Evolutionary conservation across 2,797 vertebrate genomes (phyloP).

Genomic region (Rhinoraja longicauda): DNA sequence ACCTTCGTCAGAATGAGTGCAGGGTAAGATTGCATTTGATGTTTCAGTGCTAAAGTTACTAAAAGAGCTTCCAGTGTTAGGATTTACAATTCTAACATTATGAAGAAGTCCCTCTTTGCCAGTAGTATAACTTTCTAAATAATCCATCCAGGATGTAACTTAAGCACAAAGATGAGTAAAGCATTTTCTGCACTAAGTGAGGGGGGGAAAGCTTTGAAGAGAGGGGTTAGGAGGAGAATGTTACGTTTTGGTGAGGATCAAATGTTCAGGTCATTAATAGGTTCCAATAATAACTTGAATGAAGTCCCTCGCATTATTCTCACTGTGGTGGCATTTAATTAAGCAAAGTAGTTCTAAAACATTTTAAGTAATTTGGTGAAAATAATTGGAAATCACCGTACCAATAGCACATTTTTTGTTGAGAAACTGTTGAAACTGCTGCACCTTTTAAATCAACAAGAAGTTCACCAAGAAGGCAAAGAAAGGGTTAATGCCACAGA

Average conservation of each 20-base stretch:
- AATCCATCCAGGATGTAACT: too few species aligned
- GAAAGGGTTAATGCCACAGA: not conserved
- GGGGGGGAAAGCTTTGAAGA: too few species aligned
- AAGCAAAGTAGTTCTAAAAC: not conserved
- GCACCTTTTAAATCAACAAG: not conserved
- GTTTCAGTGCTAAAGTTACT: not conserved
- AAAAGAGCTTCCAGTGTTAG: too few species aligned
- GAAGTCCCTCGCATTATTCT: not conserved
- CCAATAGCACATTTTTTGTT: not conserved
- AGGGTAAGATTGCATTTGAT: not conserved
- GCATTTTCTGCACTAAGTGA: too few species aligned
- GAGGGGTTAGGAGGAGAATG: too few species aligned
- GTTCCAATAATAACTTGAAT: too few species aligned
- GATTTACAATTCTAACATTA: too few species aligned
- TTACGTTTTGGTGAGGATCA: not conserved
- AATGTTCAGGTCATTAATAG: too few species aligned
- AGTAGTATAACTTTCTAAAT: too few species aligned
- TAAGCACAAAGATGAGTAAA: too few species aligned
- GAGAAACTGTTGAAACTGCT: not conserved
- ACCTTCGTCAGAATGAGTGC: not conserved
- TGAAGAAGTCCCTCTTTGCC: too few species aligned
- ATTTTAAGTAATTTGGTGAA: not conserved
- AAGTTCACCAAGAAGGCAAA: not conserved
- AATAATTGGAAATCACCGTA: not conserved
- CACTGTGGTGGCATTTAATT: not conserved